Evolutionary conservation across 2,888 invertebrate species (phyloP).

Genomic region (Antheraea yamamai): DNA sequence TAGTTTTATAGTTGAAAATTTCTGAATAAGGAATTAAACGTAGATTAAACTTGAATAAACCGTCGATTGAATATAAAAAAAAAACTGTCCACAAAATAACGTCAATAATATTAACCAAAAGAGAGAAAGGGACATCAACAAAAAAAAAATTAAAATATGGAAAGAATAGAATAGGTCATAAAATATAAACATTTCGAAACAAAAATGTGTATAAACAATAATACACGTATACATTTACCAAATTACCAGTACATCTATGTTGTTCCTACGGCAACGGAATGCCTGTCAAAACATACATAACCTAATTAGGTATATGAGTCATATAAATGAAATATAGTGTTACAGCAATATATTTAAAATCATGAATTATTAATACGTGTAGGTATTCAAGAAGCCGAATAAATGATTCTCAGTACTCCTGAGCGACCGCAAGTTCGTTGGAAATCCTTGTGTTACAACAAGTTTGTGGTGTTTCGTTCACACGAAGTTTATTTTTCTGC

Average conservation of each 20-base stretch:
- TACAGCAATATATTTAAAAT: background rate
- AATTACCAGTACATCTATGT: background rate
- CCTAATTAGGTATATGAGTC: background rate
- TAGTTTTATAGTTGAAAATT: too few species aligned
- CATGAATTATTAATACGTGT: conserved; percentile 4
- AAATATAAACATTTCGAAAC: background rate
- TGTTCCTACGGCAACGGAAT: background rate
- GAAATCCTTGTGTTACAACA: conserved; percentile 5
- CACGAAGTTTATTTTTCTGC: background rate
- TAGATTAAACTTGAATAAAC: too few species aligned
- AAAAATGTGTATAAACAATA: background rate
- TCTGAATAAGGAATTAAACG: too few species aligned
- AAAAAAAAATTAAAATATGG: too few species aligned
- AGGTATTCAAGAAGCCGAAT: conserved; percentile 20
- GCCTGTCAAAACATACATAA: background rate
- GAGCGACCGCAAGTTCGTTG: conserved; percentile 7
- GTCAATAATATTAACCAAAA: too few species aligned
- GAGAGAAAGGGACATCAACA: too few species aligned
- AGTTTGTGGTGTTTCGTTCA: background rate
- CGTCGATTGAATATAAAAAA: too few species aligned
- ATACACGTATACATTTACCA: background rate
- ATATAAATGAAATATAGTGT: conserved; percentile 3
- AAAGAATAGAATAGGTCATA: too few species aligned
- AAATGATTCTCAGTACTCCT: conserved; percentile 14
- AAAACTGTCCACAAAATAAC: too few species aligned